Evolutionary conservation across 2,888 invertebrate genomes (phyloP).

Genomic region (Thyatira batis): DNA sequence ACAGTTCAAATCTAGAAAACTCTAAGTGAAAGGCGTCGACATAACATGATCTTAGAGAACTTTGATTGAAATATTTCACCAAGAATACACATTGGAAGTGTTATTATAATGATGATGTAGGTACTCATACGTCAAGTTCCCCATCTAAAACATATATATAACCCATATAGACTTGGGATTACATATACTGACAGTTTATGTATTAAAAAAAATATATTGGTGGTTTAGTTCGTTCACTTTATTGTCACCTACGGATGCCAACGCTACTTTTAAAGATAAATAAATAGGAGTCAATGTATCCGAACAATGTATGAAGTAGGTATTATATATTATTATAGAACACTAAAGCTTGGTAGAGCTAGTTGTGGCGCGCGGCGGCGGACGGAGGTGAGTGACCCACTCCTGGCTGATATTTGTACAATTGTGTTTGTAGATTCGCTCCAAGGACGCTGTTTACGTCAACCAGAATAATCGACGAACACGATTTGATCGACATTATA

Average conservation of each 20-base stretch:
- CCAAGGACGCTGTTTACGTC: constrained; percentile 77
- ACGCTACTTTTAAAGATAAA: constrained; percentile 13
- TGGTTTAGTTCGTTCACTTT: constrained; percentile 35
- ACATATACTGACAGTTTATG: no score
- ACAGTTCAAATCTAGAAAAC: background rate
- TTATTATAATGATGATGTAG: no score
- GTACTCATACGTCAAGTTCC: no score
- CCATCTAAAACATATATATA: no score
- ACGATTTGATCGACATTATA: constrained; percentile 27
- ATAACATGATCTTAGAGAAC: no score
- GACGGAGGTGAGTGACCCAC: constrained; percentile 67
- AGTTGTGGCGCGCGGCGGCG: constrained; percentile 21
- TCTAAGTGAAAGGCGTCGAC: background rate
- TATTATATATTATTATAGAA: background rate
- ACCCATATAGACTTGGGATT: no score
- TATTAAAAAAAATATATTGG: no score
- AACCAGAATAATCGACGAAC: constrained; percentile 53
- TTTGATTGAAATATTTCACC: no score
- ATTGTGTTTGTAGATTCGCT: constrained; percentile 71
- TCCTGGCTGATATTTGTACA: constrained; percentile 67
- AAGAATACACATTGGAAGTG: no score
- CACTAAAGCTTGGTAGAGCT: constrained; percentile 22
- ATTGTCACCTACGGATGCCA: constrained; percentile 34
- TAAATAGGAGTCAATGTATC: constrained; percentile 33
- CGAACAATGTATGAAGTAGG: constrained; percentile 24